Evolutionary conservation across 2,113 vertebrate genomes (phyloP), one percentile per base, ranked within the genome.

Genomic region (Bujurquina vittata): DNA sequence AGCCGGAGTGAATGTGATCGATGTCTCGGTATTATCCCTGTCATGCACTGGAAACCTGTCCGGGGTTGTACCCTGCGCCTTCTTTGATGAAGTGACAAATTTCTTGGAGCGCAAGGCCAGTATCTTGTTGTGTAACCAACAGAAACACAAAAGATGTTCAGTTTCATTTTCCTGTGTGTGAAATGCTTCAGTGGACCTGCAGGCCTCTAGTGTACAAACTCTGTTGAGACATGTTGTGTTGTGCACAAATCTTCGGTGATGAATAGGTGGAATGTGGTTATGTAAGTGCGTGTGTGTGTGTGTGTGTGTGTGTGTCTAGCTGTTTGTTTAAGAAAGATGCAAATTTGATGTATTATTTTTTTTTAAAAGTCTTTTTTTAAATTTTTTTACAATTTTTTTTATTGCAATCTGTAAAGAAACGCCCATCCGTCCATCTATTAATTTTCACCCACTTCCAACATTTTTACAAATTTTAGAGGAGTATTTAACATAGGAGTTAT

Each of bases 271-370:
- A 22, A 54, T 3, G n/a, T 49, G 5, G 40, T 26, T 62, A 20
- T n/a, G 40, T 9, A 12, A 52, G 0, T 52, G 54, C 22, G 54
- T 2, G 15, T 52, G 54, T 22, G 14, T 52, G 49, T 1, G 26
- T 9, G 11, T 55, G 52, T n/a, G 18, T 14, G 65, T 31, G 5
- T 72, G 2, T 33, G 31, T 33, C 5, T 33, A 33, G 20, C 23
- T 29, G 2, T 14, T 20, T 63, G 26, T 72, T 10, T 54, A n/a
- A 72, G 23, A n/a, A 26, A 31, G 26, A 72, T 8, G 26, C 26
- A 20, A n/a, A 1, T 7, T 67, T 46, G 14, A 67, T 43, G 2
- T 40, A 0, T 22, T 3, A 0, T 60, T 63, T 23, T 35, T 35
- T 49, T 46, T 67, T 26, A 4, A 49, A 46, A 46, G 4, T 10